Evolutionary conservation across 2,888 invertebrate genomes (phyloP).

Genomic region (Invenusta paracnida): DNA sequence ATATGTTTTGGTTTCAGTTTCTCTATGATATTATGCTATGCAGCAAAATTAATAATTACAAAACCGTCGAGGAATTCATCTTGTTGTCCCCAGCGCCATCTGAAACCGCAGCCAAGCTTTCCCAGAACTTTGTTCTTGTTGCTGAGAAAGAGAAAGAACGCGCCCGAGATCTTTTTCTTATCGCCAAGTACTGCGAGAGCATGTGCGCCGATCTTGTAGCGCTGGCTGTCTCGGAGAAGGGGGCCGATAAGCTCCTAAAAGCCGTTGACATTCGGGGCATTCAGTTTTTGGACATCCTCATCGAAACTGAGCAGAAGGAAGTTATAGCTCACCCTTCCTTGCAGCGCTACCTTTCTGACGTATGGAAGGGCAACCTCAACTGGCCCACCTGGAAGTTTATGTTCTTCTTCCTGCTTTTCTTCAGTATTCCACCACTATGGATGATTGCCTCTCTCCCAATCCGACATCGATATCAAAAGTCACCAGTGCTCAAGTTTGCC

Average conservation of each 20-base stretch:
- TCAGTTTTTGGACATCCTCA: conserved; percentile 89
- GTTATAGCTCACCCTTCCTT: conserved; percentile 86
- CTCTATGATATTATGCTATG: conserved; percentile 97
- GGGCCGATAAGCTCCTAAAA: conserved; percentile 71
- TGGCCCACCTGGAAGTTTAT: conserved; percentile 91
- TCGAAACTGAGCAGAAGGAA: conserved; percentile 97
- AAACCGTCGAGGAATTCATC: conserved; percentile 93
- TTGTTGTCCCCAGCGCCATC: conserved; percentile 98
- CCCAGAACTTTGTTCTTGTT: conserved; percentile 65
- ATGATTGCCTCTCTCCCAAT: conserved; percentile 86
- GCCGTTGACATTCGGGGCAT: conserved; percentile 88
- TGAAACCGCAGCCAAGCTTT: conserved; percentile 90
- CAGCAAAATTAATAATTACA: conserved; percentile 83
- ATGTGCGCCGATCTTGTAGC: conserved; percentile 95
- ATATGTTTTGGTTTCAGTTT: conserved; percentile 65
- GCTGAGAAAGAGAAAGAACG: conserved; percentile 94
- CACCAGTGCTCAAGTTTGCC: conserved; percentile 99
- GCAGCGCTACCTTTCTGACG: conserved; percentile 84
- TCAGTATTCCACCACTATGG: conserved; percentile 92
- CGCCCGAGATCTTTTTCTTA: conserved; percentile 88
- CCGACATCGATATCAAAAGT: conserved; percentile 90
- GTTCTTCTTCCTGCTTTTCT: conserved; percentile 73
- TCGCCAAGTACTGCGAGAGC: conserved; percentile 88
- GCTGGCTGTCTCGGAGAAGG: conserved; percentile 85
- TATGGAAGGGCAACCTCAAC: conserved; percentile 92